Evolutionary conservation across 2,888 invertebrate species (phyloP).

Genomic region (Uloborus plumipes): DNA sequence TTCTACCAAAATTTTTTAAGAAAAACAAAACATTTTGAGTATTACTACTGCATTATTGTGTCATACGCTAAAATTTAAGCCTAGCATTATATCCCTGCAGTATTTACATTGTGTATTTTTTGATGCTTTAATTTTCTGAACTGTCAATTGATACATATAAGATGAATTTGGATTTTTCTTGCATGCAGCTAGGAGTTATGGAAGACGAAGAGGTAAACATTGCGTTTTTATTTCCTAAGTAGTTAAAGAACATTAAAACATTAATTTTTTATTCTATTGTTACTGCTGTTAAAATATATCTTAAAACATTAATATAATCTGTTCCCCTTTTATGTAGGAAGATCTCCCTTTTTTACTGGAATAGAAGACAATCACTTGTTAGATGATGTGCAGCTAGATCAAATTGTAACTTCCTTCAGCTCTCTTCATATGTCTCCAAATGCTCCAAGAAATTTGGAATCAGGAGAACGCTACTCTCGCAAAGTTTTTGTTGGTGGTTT

Average conservation of each 20-base stretch:
- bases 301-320: background rate
- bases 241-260: too few species aligned
- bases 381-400: constrained; percentile 63
- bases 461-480: constrained; percentile 75
- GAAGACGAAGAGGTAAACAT: constrained; percentile 59
- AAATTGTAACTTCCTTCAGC: constrained; percentile 58
- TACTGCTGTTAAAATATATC: background rate
- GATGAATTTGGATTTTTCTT: constrained; percentile 24
- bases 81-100: too few species aligned
- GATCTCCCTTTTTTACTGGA: constrained; percentile 85
- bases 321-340: constrained; percentile 73
- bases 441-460: constrained; percentile 75
- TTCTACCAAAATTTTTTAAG: too few species aligned
- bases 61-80: too few species aligned
- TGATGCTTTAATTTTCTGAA: too few species aligned
- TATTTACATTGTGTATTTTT: too few species aligned
- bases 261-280: background rate
- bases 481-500: constrained; percentile 99
- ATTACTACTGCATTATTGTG: too few species aligned
- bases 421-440: constrained; percentile 64
- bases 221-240: too few species aligned
- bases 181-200: constrained; percentile 65
- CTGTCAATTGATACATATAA: background rate
- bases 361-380: constrained; percentile 67
- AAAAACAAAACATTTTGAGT: too few species aligned